Conservation (phyloP, 2,797 vertebrate species). For the Amblyraja radiata region DNA sequence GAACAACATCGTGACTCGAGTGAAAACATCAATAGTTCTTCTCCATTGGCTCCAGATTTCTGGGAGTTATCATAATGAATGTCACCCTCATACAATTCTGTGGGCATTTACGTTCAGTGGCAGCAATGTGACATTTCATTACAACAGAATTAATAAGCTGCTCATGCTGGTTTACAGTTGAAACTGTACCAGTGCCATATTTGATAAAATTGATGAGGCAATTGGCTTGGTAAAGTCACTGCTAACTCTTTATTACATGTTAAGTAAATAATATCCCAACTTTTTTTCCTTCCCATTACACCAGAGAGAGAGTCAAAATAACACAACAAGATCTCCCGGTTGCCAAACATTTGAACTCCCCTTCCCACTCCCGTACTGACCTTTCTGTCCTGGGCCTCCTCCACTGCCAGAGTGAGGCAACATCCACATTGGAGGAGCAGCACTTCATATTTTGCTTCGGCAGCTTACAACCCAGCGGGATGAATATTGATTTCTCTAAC, state of each 20-base stretch:
- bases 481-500: no score
- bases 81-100: neutral
- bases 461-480: no score
- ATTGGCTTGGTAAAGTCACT: neutral
- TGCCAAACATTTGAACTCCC: no score
- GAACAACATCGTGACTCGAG: neutral
- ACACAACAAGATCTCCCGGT: no score
- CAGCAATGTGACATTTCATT: conserved; percentile 10
- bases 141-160: conserved; percentile 19
- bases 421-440: no score
- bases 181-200: neutral
- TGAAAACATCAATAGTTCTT: conserved; percentile 27
- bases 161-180: neutral
- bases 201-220: conserved; percentile 8
- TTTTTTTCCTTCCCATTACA: neutral
- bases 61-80: neutral
- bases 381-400: no score
- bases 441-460: no score
- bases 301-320: neutral
- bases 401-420: no score
- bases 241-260: neutral
- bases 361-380: no score
- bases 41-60: neutral
- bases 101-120: conserved; percentile 22
- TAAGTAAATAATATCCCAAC: neutral